Evolutionary conservation across 2,113 vertebrate species (phyloP), one percentile per base, ranked within the genome.

Genomic region (Nymphicus hollandicus): DNA sequence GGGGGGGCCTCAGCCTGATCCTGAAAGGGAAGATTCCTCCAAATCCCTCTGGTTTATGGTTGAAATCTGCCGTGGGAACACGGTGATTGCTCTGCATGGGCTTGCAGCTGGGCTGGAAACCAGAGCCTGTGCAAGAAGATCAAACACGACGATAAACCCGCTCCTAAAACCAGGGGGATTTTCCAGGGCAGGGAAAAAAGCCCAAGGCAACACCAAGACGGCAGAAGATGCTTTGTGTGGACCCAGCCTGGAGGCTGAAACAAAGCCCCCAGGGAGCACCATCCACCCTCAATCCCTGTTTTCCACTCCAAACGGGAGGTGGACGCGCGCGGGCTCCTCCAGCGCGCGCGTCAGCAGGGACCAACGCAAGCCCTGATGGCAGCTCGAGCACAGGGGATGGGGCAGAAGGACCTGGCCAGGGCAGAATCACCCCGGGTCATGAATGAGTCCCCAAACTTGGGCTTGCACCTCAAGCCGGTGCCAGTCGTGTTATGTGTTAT

Each of bases 71-170:
- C 2, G 6, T 5, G 43, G 33, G 10, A 50, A 43, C 33, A 4
- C 0, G 1, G 76, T 0, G 7, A 24, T 3, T 2, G 6, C 63
- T 5, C 33, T 0, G 49, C 35, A 1, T 0, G 16, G 35, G 25
- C 66, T 47, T 8, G 0, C n/a, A 2, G 29, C 33, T 33, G 29
- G 49, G 44, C 20, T 63, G 78, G 35, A 41, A 22, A 10, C 4
- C 60, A 5, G 28, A 64, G 28, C 1, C 7, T 9, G 9, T 16
- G n/a, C 47, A 14, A 46, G 9, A 31, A 55, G 35, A 23, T 5
- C 37, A 35, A 55, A 3, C 47, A 3, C 29, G 15, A 0, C 0
- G 1, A 39, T 29, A 16, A 44, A 69, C 0, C 53, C 33, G 3
- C 33, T n/a, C 16, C 78, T 13, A 7, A 13, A 7, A 4, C 31